Conservation (phyloP, 2,888 invertebrate species). For the Pomacea canaliculata region DNA sequence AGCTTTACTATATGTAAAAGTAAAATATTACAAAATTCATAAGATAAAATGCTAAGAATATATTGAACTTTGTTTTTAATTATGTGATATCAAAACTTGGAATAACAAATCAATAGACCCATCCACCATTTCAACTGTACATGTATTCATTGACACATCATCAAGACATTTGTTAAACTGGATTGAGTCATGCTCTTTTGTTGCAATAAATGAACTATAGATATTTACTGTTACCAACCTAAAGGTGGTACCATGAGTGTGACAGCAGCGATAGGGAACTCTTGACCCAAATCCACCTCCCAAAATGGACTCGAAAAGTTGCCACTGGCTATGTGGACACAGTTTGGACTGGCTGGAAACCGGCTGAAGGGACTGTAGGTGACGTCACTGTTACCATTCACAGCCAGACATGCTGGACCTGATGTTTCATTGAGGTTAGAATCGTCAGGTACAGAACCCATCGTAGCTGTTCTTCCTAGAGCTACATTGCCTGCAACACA, state of each 20-base stretch:
- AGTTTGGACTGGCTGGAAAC: not conserved
- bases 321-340: not conserved
- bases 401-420: constrained; percentile 1
- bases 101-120: no score
- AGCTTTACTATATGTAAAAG: no score
- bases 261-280: not conserved
- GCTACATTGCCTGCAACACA: not conserved
- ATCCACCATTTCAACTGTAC: no score
- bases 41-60: no score
- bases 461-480: not conserved
- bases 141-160: no score
- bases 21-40: no score
- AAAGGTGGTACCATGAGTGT: not conserved
- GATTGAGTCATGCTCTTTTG: no score
- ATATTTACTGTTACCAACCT: no score
- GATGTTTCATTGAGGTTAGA: not conserved
- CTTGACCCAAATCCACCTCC: not conserved
- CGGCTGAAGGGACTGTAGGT: not conserved
- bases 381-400: not conserved
- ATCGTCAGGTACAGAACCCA: not conserved
- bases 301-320: not conserved
- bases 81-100: no score
- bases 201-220: no score
- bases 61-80: no score
- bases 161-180: no score